phyloP scores from a whole-genome alignment of 64 coral and sea anemone species.

The Actinia equina region DNA sequence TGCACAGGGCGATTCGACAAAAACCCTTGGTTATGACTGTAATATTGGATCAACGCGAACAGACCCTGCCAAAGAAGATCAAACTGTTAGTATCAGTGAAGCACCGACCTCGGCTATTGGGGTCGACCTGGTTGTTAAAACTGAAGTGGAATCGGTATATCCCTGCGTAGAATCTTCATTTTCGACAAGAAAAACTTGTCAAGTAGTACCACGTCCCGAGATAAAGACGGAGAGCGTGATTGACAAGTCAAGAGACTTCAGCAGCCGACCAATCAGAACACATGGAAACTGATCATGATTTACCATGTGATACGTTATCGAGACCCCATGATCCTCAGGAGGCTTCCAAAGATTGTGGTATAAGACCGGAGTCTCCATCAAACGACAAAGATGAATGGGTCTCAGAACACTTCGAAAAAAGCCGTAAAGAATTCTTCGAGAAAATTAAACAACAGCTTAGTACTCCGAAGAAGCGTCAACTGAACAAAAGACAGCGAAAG shows the following conservation, averaged over 20 bases:
- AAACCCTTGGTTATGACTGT: neutral
- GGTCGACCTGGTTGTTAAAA: neutral
- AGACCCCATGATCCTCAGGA: neutral
- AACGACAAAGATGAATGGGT: neutral
- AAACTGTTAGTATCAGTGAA: neutral
- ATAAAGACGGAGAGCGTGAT: neutral
- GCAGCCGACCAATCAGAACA: neutral
- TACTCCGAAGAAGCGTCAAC: constrained; percentile 27
- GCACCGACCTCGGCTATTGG: neutral
- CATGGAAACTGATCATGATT: neutral
- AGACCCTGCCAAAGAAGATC: neutral
- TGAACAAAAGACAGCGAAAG: constrained; percentile 45
- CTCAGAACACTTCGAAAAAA: neutral
- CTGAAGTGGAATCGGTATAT: neutral
- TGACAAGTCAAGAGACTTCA: neutral
- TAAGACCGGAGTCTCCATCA: neutral
- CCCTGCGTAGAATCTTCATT: neutral
- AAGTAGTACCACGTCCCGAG: neutral
- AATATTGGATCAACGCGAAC: neutral
- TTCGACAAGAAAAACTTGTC: neutral
- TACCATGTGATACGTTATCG: neutral
- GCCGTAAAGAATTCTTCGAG: constrained; percentile 32
- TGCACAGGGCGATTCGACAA: neutral
- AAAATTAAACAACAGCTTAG: constrained; percentile 43
- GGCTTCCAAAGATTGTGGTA: neutral